Evolutionary conservation across 2,888 invertebrate species (phyloP).

Genomic region (Drosophila robusta): DNA sequence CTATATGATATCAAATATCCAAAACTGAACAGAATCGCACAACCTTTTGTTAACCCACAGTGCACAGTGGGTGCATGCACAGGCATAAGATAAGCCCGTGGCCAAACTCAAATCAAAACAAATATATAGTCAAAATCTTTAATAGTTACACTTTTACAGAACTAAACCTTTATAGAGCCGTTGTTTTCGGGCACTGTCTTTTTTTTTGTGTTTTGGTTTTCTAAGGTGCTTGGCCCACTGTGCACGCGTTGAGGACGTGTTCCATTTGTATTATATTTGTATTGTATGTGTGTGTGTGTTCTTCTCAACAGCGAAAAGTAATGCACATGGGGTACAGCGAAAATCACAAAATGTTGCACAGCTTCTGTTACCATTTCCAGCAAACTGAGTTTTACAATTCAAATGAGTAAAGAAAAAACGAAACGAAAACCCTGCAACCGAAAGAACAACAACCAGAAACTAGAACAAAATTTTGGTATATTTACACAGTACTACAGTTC

Average conservation of each 20-base stretch:
- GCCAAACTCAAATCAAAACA: conserved; percentile 30
- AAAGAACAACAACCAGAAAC: conserved; percentile 17
- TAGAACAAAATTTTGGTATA: conserved; percentile 51
- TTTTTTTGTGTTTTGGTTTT: neutral
- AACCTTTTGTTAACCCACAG: conserved; percentile 5
- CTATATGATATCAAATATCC: conserved; percentile 7
- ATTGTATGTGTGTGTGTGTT: conserved; percentile 26
- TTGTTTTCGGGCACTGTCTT: conserved; percentile 17
- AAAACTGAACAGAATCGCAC: conserved; percentile 10
- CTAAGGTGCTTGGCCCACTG: conserved; percentile 29
- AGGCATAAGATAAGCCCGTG: neutral
- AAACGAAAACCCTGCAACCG: conserved; percentile 2
- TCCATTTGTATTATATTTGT: conserved; percentile 9
- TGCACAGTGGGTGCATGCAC: conserved; percentile 40
- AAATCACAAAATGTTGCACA: conserved; percentile 51
- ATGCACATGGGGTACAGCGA: conserved; percentile 31
- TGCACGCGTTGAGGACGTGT: conserved; percentile 38
- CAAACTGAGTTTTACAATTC: conserved; percentile 32
- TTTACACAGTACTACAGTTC: conserved; percentile 41
- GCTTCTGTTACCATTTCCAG: conserved; percentile 43
- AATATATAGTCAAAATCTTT: conserved; percentile 33
- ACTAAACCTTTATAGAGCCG: conserved; percentile 22
- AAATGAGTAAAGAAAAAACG: neutral
- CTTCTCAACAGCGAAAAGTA: conserved; percentile 56
- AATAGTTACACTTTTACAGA: conserved; percentile 29